Evolutionary conservation across 2,797 vertebrate species (phyloP), one percentile per base, ranked within the genome.

Genomic region (Acanthurus tractus): DNA sequence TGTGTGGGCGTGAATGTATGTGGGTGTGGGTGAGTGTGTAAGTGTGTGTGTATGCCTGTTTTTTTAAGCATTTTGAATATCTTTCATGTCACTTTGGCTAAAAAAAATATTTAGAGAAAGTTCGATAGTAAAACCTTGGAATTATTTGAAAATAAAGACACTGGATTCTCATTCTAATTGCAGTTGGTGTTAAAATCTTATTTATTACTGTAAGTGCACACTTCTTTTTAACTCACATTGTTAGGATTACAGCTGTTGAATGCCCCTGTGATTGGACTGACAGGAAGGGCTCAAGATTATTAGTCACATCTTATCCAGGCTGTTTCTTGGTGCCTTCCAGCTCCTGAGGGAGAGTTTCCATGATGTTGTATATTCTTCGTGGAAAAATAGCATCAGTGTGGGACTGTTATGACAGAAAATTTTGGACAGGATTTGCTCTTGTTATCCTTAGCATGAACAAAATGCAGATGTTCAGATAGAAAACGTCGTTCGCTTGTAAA

Each of bases 331-430:
- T 44, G 49, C 10, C 1, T 20, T 52, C 36, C 56, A 42, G 11
- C 23, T 55, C 29, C 50, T 63, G 70, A 72, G 18, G 3, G 63
- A 72, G 49, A 62, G 49, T 73, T 73, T 56, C 70, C 61, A 25
- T 3, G 2, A n/a, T 17, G 18, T 53, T 38, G 48, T 15, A 9
- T n/a, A 1, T 20, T 53, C 12, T 34, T 45, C 49, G 17, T n/a
- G 56, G 40, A 59, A 50, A 18, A 70, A 25, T 7, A 20, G 29
- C 13, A 17, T 29, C 18, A 20, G 10, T 18, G 5, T 45, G 20
- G 36, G 20, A 46, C 13, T 46, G 45, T 44, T 36, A 18, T n/a
- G 56, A 42, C 46, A 50, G 34, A 46, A 46, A 46, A 1, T 1
- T 46, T 46, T 46, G 45, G 45, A 46, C 45, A 46, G 45, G 45